Percentiles rank a stretch among this genome's conserved stretches.
These are phyloP conservation scores for Odontamblyopus rebecca DNA, from an alignment of 2,797 vertebrate species.

Conservation along the genomic window DNA sequence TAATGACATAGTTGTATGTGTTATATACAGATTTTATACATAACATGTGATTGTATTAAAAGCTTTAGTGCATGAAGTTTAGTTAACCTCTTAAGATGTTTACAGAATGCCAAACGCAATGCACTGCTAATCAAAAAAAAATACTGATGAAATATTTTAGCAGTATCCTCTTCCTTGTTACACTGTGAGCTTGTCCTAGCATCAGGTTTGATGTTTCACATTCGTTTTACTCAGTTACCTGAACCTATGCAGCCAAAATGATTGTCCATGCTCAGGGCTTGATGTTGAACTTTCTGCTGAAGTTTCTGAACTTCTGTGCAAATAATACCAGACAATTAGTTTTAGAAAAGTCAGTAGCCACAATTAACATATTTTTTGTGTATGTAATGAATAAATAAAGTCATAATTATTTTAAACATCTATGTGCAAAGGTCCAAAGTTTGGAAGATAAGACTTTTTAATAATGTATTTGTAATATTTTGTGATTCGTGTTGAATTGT, in stretches of 20 bases:
- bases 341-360: background rate
- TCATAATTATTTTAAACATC: background rate
- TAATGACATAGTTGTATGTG: conserved; percentile 55
- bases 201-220: conserved; percentile 42
- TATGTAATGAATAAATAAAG: background rate
- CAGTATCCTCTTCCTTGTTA: conserved; percentile 62
- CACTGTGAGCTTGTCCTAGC: conserved; percentile 50
- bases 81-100: conserved; percentile 72
- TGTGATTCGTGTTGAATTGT: background rate
- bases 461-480: background rate
- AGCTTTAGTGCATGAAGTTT: conserved; percentile 77
- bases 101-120: conserved; percentile 79
- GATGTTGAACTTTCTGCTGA: background rate
- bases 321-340: background rate
- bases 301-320: background rate
- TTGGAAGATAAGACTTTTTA: background rate
- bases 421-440: background rate
- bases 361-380: background rate
- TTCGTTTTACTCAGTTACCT: conserved; percentile 3
- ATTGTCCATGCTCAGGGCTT: conserved; percentile 6
- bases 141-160: conserved; percentile 42
- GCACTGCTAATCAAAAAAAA: conserved; percentile 69
- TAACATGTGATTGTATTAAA: conserved; percentile 66
- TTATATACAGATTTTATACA: conserved; percentile 63
- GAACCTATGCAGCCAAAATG: conserved; percentile 3